Conservation (phyloP, 1,140 invertebrate genomes). For the Drosophila quadrilineata region DNA sequence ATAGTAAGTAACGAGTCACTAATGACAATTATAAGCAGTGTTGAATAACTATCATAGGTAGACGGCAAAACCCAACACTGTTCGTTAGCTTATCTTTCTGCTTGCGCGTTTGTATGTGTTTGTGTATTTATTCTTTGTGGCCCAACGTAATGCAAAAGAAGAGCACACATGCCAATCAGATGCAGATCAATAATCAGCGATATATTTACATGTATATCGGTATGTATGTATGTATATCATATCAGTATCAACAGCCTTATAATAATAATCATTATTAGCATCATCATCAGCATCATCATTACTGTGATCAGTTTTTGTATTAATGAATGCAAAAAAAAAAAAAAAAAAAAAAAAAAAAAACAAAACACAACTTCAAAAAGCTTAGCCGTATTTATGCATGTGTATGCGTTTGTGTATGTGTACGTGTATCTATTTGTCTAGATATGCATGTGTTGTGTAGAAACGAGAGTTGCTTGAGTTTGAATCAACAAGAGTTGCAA, state of each 20-base stretch:
- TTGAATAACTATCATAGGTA: too few relatives aligned
- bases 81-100: background rate
- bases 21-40: too few relatives aligned
- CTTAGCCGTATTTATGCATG: conserved; percentile 32
- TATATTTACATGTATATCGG: conserved; percentile 19
- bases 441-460: conserved; percentile 37
- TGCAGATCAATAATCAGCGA: conserved; percentile 42
- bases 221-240: conserved; percentile 45
- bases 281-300: conserved; percentile 30
- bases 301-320: conserved; percentile 37
- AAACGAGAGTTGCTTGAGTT: conserved; percentile 47
- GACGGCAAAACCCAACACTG: too few relatives aligned
- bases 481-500: conserved; percentile 56
- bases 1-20: too few relatives aligned
- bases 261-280: conserved; percentile 32
- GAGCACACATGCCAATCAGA: conserved; percentile 68
- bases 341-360: too few relatives aligned
- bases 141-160: conserved; percentile 61
- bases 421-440: conserved; percentile 8
- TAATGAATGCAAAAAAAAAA: conserved; percentile 46
- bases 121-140: conserved; percentile 25
- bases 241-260: conserved; percentile 15
- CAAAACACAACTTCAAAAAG: too few relatives aligned
- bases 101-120: conserved; percentile 16
- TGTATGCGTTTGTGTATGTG: conserved; percentile 14